Evolutionary conservation across 2,888 invertebrate species (phyloP).

Genomic region (Lacanobia oleracea): DNA sequence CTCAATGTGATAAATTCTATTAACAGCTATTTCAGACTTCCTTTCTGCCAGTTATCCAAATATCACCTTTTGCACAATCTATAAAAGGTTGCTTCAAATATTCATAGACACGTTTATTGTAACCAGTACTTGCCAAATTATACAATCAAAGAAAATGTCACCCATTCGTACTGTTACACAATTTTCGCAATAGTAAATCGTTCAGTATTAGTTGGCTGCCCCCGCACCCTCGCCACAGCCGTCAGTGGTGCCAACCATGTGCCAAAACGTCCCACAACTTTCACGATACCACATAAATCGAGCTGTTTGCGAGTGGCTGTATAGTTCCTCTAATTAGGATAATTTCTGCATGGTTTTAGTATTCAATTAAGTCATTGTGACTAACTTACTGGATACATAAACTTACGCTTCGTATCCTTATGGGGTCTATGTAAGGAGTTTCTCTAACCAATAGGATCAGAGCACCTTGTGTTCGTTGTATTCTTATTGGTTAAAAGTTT

Average conservation of each 20-base stretch:
- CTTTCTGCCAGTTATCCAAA: background rate
- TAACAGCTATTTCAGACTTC: background rate
- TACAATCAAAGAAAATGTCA: background rate
- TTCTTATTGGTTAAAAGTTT: no score
- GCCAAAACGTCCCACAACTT: conserved; percentile 45
- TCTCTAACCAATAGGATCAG: no score
- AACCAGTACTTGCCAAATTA: background rate
- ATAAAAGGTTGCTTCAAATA: background rate
- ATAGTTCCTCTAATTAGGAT: conserved; percentile 42
- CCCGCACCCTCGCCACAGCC: conserved; percentile 12
- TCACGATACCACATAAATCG: conserved; percentile 44
- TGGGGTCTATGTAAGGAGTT: background rate
- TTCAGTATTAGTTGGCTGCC: conserved; percentile 39
- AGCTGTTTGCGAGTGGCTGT: conserved; percentile 40
- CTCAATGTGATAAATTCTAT: background rate
- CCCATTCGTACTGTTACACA: background rate
- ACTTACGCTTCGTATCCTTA: background rate
- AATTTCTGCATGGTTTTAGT: conserved; percentile 25
- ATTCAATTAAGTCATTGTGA: conserved; percentile 17
- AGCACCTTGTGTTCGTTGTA: no score
- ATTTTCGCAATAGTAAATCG: conserved; percentile 28
- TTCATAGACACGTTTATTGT: background rate
- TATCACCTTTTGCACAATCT: background rate
- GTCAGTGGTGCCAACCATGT: conserved; percentile 32
- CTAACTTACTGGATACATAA: conserved; percentile 10